Percentiles rank a stretch among this genome's conserved stretches.
phyloP scores from a whole-genome alignment of 2,113 vertebrate species.

The Brevimyrus niger region DNA sequence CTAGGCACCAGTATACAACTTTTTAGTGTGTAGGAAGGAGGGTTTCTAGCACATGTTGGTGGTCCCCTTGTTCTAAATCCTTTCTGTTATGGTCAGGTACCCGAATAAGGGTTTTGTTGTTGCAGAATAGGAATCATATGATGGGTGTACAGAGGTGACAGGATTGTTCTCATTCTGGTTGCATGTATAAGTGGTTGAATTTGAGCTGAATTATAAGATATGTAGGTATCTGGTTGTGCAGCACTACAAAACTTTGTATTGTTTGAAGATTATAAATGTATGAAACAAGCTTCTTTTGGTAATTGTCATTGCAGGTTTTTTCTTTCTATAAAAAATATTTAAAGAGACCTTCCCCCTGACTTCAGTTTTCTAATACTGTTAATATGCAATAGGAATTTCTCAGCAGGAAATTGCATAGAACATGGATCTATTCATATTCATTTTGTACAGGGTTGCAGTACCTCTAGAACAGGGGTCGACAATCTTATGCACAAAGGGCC shows the following conservation, averaged over 20 bases:
- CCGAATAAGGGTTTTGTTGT: not conserved
- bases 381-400: not conserved
- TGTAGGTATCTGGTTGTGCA: not conserved
- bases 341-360: not conserved
- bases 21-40: not conserved
- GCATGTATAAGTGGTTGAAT: not conserved
- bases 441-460: not conserved
- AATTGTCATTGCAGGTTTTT: not conserved
- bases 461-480: not conserved
- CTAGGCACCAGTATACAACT: not conserved
- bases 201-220: not conserved
- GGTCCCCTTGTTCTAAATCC: not conserved
- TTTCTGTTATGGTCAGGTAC: not conserved
- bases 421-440: not conserved
- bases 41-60: not conserved
- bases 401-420: not conserved
- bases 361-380: not conserved
- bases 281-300: not conserved
- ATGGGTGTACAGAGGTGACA: not conserved
- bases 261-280: not conserved
- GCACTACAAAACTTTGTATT: not conserved
- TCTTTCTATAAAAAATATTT: not conserved
- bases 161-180: not conserved
- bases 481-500: too few species aligned
- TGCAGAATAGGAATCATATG: not conserved